These are phyloP conservation scores for Scotopteryx bipunctaria DNA, from an alignment of 2,888 invertebrate species.

Conservation along the genomic window DNA sequence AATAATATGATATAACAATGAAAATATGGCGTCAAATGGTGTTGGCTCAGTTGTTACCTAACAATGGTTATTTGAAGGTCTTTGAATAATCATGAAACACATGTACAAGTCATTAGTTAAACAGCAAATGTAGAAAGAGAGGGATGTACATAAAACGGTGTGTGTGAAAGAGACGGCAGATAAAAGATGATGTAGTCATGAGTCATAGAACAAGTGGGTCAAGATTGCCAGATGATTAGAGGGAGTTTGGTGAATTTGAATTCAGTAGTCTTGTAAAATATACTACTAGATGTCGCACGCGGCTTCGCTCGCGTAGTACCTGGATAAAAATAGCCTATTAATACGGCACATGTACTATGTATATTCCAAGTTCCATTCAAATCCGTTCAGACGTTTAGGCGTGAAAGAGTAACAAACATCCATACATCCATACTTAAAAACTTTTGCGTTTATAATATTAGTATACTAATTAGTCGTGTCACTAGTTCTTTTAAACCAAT, in stretches of 20 bases:
- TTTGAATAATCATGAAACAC: slow-evolving; percentile 50
- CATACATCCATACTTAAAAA: too few relatives aligned
- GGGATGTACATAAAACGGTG: background rate
- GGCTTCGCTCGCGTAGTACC: too few relatives aligned
- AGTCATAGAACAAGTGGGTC: slow-evolving; percentile 35
- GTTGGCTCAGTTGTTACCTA: slow-evolving; percentile 54
- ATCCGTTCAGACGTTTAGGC: too few relatives aligned
- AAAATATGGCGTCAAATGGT: slow-evolving; percentile 42
- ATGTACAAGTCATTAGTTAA: slow-evolving; percentile 33
- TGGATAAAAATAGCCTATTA: too few relatives aligned
- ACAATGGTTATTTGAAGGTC: slow-evolving; percentile 44
- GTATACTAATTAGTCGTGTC: too few relatives aligned
- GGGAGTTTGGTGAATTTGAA: slow-evolving; percentile 26
- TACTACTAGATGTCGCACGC: too few relatives aligned
- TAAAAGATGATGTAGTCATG: slow-evolving; percentile 26
- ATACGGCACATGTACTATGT: too few relatives aligned
- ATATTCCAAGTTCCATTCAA: too few relatives aligned
- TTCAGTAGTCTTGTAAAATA: slow-evolving; percentile 10
- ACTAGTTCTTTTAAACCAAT: too few relatives aligned
- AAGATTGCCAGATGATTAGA: slow-evolving; percentile 30
- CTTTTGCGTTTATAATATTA: too few relatives aligned
- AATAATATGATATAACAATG: slow-evolving; percentile 7
- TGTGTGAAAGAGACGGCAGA: slow-evolving; percentile 13
- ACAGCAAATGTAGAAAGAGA: slow-evolving; percentile 25
- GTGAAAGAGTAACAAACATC: too few relatives aligned